Evolutionary conservation across 2,797 vertebrate genomes (phyloP).

Genomic region (Rhabdomys pumilio): DNA sequence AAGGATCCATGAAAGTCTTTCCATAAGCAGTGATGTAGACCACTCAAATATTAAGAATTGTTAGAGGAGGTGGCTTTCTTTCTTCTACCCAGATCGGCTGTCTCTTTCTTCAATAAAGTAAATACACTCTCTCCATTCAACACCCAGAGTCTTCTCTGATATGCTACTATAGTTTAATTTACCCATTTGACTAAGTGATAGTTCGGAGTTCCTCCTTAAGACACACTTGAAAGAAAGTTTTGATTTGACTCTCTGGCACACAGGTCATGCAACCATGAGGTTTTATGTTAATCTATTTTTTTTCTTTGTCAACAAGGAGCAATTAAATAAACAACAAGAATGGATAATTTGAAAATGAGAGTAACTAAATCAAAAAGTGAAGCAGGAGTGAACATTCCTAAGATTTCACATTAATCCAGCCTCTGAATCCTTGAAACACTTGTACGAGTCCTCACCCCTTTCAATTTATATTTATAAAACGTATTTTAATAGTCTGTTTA

Average conservation of each 20-base stretch:
- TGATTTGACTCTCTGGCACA: neutral
- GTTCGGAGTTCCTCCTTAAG: neutral
- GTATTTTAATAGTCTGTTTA: neutral
- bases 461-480: neutral
- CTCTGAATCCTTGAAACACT: neutral
- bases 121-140: conserved; percentile 1
- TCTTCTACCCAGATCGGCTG: neutral
- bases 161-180: neutral
- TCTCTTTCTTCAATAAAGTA: conserved; percentile 13
- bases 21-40: neutral
- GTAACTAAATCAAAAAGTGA: neutral
- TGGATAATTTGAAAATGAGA: neutral
- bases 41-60: neutral
- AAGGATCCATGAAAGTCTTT: neutral
- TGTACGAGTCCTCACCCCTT: neutral
- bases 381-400: neutral
- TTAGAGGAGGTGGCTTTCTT: neutral
- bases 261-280: neutral
- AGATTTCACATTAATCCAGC: neutral
- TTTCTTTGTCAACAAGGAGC: neutral
- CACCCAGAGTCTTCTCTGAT: neutral
- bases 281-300: neutral
- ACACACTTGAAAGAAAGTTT: neutral
- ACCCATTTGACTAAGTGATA: neutral
- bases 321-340: neutral